Evolutionary conservation across 2,797 vertebrate genomes (phyloP), one percentile per base, ranked within the genome.

Genomic region (Leptatherina wallacei): DNA sequence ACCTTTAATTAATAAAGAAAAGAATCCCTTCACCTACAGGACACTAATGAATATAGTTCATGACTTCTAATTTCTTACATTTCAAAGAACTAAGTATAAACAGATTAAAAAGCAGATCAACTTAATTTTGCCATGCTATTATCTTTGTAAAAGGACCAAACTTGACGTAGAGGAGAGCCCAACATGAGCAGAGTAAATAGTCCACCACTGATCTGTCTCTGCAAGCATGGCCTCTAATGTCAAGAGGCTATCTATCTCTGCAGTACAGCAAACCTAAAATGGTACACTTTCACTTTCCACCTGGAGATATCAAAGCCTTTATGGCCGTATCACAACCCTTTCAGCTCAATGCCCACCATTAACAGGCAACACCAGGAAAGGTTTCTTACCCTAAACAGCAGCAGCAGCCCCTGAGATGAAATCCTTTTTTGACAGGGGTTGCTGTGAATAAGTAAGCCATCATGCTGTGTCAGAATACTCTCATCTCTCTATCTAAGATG

Each of bases 401-500:
- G 24, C 51, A 22, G 58, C 4, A 0, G 8, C 0, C 32, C 33
- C 29, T 56, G 0, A 10, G 56, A 47, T 22, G 24, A 54, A 58
- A 35, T 54, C 9, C 0, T 30, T 54, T 61, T 33, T 18, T 32
- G 44, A 67, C 30, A 40, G 38, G 29, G 12, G 57, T 49, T n/a
- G 54, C 49, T 65, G 47, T 52, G 51, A 74, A 64, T 60, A 40
- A 71, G 11, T 32, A 49, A 64, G 49, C 9, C 33, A 22, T 18
- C 9, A 27, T 20, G 33, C 0, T 40, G 44, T 44, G 22, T 74
- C 60, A 61, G 30, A 62, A 40, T 47, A 33, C 51, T 38, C 18
- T 64, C 12, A 69, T 9, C 51, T 49, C 51, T 49, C 38, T 8
- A 58, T 42, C 40, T 40, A 5, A 33, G 2, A 54, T 9, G 29